phyloP scores from a whole-genome alignment of 1,140 invertebrate genomes.

The Drosophila funebris region DNA sequence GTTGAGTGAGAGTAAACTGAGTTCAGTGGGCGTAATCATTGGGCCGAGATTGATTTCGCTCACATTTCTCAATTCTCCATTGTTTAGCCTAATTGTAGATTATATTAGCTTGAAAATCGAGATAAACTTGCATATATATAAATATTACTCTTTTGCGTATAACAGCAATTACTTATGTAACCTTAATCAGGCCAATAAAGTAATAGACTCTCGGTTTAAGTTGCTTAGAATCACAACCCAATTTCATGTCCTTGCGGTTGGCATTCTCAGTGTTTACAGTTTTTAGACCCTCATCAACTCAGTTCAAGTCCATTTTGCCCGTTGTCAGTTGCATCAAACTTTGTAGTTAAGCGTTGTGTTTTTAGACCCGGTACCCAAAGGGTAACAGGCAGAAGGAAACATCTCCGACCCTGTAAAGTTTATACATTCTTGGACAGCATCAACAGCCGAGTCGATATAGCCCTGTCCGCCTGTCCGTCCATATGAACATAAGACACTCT shows the following conservation, averaged over 20 bases:
- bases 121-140: no score
- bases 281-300: slow-evolving; percentile 28
- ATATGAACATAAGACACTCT: no score
- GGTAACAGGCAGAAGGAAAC: no score
- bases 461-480: no score
- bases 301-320: slow-evolving; percentile 17
- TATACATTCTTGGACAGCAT: no score
- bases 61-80: slow-evolving; percentile 7
- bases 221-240: background rate
- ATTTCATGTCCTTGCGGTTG: slow-evolving; percentile 8
- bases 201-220: background rate
- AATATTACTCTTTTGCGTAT: no score
- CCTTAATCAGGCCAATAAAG: background rate
- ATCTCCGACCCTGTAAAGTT: no score
- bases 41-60: slow-evolving; percentile 15
- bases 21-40: background rate
- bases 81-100: background rate
- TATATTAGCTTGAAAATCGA: no score
- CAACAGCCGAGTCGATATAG: no score
- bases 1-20: background rate
- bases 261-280: background rate
- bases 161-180: background rate
- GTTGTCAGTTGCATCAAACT: slow-evolving; percentile 38
- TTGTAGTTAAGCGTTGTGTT: background rate
- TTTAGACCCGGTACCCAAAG: background rate